Evolutionary conservation across 2,888 invertebrate species (phyloP).

Genomic region (Drosophila macrothrix): DNA sequence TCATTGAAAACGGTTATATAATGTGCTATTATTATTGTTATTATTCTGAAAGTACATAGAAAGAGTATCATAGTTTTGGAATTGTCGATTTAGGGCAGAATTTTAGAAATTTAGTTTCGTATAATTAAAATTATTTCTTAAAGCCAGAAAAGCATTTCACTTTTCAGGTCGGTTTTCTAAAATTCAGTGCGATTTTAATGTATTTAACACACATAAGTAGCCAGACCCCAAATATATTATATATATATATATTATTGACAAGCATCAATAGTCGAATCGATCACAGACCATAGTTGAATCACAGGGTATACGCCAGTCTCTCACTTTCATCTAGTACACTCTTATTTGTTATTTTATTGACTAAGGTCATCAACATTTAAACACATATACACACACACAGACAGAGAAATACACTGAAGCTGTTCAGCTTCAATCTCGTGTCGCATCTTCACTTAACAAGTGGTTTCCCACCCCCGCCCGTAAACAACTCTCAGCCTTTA

Average conservation of each 20-base stretch:
- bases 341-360: constrained; percentile 62
- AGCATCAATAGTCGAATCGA: neutral
- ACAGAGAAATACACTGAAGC: constrained; percentile 31
- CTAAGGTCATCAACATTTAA: constrained; percentile 78
- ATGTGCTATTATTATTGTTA: neutral
- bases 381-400: constrained; percentile 22
- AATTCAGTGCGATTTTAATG: neutral
- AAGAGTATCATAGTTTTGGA: too few relatives aligned
- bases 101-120: too few relatives aligned
- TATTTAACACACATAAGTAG: neutral
- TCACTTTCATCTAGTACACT: neutral
- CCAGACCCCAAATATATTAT: neutral
- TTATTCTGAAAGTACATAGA: neutral
- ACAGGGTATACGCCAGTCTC: neutral
- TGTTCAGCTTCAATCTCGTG: constrained; percentile 44
- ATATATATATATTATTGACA: neutral
- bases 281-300: neutral
- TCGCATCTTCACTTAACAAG: constrained; percentile 71
- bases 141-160: neutral
- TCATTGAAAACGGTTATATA: neutral
- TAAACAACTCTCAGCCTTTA: constrained; percentile 11
- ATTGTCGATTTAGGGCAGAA: too few relatives aligned
- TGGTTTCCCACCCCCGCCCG: constrained; percentile 29
- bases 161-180: accelerated
- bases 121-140: neutral